phyloP scores from a whole-genome alignment of 2,113 vertebrate species.

The Labeo rohita region DNA sequence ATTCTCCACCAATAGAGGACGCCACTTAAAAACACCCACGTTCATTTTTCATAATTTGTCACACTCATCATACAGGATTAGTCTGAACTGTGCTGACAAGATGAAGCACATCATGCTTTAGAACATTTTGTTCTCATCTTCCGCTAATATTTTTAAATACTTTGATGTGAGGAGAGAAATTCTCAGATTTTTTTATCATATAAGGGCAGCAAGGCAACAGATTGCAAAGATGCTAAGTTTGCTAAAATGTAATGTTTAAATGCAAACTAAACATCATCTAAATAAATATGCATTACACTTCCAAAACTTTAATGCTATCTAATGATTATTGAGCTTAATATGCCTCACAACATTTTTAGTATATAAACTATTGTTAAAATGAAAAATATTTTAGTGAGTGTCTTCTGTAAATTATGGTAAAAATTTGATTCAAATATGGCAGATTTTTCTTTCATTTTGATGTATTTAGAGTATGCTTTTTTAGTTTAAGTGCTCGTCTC shows the following conservation, averaged over 20 bases:
- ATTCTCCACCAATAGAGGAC: slow-evolving; percentile 63
- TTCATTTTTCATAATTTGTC: slow-evolving; percentile 4
- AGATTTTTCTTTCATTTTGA: not conserved
- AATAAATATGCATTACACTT: not conserved
- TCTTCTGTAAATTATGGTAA: not conserved
- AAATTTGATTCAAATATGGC: not conserved
- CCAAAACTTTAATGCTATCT: not conserved
- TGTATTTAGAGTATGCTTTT: not conserved
- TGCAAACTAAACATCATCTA: not conserved
- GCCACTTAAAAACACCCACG: slow-evolving; percentile 11
- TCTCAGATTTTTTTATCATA: not conserved
- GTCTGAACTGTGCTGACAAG: slow-evolving; percentile 8
- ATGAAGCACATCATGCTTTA: not conserved
- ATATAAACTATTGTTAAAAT: no score
- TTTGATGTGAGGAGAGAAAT: not conserved
- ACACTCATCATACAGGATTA: slow-evolving; percentile 44
- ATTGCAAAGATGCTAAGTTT: not conserved
- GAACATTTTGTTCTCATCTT: not conserved
- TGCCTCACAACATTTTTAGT: no score
- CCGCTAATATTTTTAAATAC: slow-evolving; percentile 1
- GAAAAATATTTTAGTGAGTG: no score
- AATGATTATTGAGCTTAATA: no score
- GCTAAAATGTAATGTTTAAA: not conserved
- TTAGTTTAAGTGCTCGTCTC: not conserved
- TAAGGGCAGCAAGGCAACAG: not conserved